Conservation (phyloP, 1,140 invertebrate genomes). For the Zaprionus kolodkinae region DNA sequence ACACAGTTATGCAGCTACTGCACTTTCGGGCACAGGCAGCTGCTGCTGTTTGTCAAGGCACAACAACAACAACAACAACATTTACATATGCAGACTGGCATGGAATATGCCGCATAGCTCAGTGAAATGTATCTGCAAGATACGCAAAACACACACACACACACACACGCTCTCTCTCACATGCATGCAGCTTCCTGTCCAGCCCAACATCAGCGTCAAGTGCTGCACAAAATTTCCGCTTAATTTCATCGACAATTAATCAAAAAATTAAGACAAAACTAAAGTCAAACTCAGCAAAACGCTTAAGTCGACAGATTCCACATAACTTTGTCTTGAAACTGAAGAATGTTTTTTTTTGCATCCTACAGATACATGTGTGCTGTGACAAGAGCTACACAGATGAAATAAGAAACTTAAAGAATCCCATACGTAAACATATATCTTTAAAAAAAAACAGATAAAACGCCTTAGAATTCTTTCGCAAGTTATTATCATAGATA, state of each 20-base stretch:
- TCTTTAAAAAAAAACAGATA: too few relatives aligned
- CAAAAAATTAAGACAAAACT: slow-evolving; percentile 20
- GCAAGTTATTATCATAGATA: too few relatives aligned
- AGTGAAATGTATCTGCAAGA: slow-evolving; percentile 56
- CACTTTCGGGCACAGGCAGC: slow-evolving; percentile 22
- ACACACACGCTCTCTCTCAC: too few relatives aligned
- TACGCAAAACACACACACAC: slow-evolving; percentile 35
- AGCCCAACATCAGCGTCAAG: neutral
- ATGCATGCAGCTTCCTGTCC: slow-evolving; percentile 24
- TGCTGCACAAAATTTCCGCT: slow-evolving; percentile 20
- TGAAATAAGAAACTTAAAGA: too few relatives aligned
- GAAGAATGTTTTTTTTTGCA: slow-evolving; percentile 27
- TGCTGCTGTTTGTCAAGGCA: slow-evolving; percentile 35
- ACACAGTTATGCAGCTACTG: slow-evolving; percentile 9
- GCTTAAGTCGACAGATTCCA: slow-evolving; percentile 5
- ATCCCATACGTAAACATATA: too few relatives aligned
- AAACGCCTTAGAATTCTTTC: too few relatives aligned
- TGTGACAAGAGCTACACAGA: neutral
- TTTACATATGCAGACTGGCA: slow-evolving; percentile 7
- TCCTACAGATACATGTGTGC: slow-evolving; percentile 58
- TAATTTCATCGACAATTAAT: slow-evolving; percentile 36
- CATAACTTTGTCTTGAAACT: neutral
- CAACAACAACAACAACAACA: neutral
- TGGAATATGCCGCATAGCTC: slow-evolving; percentile 21
- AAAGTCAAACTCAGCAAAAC: slow-evolving; percentile 24